Evolutionary conservation across 92 coral and sea anemone species (phyloP).

Genomic region (Zoanthus solanderi): DNA sequence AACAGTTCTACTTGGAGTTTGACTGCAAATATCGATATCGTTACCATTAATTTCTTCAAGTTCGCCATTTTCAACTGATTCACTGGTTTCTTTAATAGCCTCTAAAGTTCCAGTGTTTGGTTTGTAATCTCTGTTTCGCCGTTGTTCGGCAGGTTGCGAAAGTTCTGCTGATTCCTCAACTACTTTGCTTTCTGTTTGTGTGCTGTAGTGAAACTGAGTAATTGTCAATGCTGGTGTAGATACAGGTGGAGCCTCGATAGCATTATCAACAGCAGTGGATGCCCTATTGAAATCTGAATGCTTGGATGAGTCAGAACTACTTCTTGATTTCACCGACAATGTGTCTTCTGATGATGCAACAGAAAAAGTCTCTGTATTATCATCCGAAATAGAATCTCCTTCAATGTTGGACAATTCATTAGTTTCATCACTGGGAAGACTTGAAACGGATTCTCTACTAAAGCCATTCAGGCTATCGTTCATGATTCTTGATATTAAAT

Average conservation of each 20-base stretch:
- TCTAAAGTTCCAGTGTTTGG: slow-evolving; percentile 53
- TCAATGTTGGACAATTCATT: slow-evolving; percentile 16
- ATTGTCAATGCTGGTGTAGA: slow-evolving; percentile 68
- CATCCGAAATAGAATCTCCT: slow-evolving; percentile 1
- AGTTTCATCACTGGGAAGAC: neutral
- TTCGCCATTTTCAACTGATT: slow-evolving; percentile 54
- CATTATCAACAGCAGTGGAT: slow-evolving; percentile 53
- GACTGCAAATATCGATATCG: neutral
- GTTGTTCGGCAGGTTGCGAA: slow-evolving; percentile 29
- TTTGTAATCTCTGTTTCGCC: slow-evolving; percentile 54
- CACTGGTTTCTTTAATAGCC: slow-evolving; percentile 72
- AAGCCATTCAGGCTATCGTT: slow-evolving; percentile 74
- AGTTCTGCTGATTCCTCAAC: slow-evolving; percentile 32
- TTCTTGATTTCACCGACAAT: slow-evolving; percentile 36
- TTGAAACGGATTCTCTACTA: slow-evolving; percentile 47
- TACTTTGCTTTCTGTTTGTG: slow-evolving; percentile 30
- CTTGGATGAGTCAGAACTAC: slow-evolving; percentile 31
- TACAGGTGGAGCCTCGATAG: slow-evolving; percentile 50
- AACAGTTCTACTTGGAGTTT: neutral
- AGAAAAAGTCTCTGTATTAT: slow-evolving; percentile 15
- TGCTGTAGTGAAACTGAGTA: slow-evolving; percentile 46
- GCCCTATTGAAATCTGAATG: slow-evolving; percentile 50
- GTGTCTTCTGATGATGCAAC: slow-evolving; percentile 33
- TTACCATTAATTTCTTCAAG: slow-evolving; percentile 8
- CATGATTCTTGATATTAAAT: slow-evolving; percentile 70